Percentiles rank a stretch among this genome's conserved stretches.
These are phyloP conservation scores for Rhabditoides inermis DNA, from an alignment of 2,888 invertebrate species.

Conservation along the genomic window DNA sequence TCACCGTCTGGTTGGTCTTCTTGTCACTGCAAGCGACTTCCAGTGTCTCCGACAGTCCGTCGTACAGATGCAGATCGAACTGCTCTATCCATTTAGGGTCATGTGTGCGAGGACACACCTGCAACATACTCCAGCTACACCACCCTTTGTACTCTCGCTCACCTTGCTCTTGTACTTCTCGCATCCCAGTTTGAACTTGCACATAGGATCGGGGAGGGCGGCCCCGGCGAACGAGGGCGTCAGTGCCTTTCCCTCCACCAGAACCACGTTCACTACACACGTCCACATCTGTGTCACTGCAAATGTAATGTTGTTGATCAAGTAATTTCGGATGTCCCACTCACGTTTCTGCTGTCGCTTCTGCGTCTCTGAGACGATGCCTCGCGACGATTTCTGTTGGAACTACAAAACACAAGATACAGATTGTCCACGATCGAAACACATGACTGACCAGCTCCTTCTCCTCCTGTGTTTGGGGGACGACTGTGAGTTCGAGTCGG, in stretches of 20 bases:
- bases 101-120: slow-evolving; percentile 67
- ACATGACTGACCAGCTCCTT: slow-evolving; percentile 18
- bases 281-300: slow-evolving; percentile 75
- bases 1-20: slow-evolving; percentile 77
- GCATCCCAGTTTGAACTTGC: slow-evolving; percentile 89
- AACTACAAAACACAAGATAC: slow-evolving; percentile 20
- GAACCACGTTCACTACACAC: slow-evolving; percentile 88
- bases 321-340: not conserved
- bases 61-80: slow-evolving; percentile 89
- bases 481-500: slow-evolving; percentile 71
- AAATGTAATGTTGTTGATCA: not conserved
- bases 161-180: slow-evolving; percentile 92
- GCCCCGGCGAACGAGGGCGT: slow-evolving; percentile 72
- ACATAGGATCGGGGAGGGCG: slow-evolving; percentile 64
- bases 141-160: not conserved
- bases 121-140: slow-evolving; percentile 7
- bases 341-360: slow-evolving; percentile 21
- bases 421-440: too few relatives aligned
- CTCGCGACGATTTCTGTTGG: slow-evolving; percentile 21
- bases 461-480: slow-evolving; percentile 85
- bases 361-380: slow-evolving; percentile 28
- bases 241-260: slow-evolving; percentile 81
- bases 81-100: slow-evolving; percentile 91
- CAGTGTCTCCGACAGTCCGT: slow-evolving; percentile 80
- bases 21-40: slow-evolving; percentile 84